phyloP scores from a whole-genome alignment of 2,797 vertebrate genomes.

The Melanotaenia nigrans region DNA sequence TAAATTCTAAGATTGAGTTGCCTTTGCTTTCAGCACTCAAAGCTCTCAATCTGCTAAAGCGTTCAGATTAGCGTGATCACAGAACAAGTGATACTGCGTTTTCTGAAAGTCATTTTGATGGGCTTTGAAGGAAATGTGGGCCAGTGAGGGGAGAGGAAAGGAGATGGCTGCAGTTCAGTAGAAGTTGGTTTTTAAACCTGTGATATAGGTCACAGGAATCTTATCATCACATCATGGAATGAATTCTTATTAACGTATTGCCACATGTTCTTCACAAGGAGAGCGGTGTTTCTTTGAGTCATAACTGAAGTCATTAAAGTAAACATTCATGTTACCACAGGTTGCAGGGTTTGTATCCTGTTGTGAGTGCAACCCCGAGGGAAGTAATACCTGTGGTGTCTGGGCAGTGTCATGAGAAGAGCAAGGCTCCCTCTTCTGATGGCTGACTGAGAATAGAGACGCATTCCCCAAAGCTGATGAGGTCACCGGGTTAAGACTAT shows the following conservation, averaged over 20 bases:
- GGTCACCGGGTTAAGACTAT: slow-evolving; percentile 82
- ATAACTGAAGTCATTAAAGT: slow-evolving; percentile 50
- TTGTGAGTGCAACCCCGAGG: slow-evolving; percentile 58
- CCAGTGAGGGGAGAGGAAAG: slow-evolving; percentile 50
- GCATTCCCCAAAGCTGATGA: slow-evolving; percentile 79
- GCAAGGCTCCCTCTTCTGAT: slow-evolving; percentile 62
- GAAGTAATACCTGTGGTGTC: slow-evolving; percentile 68
- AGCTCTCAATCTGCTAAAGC: slow-evolving; percentile 77
- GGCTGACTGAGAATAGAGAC: slow-evolving; percentile 69
- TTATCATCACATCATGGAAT: slow-evolving; percentile 1
- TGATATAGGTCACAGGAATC: slow-evolving; percentile 8
- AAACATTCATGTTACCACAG: slow-evolving; percentile 54
- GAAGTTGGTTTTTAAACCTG: slow-evolving; percentile 8
- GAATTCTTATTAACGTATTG: slow-evolving; percentile 14
- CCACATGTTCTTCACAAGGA: slow-evolving; percentile 9
- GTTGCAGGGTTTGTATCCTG: slow-evolving; percentile 55
- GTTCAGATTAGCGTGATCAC: slow-evolving; percentile 74
- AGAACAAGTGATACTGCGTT: slow-evolving; percentile 71
- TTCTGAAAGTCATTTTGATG: slow-evolving; percentile 65
- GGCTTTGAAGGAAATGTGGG: slow-evolving; percentile 68
- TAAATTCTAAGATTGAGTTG: slow-evolving; percentile 84
- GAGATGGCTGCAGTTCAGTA: slow-evolving; percentile 12
- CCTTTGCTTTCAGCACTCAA: slow-evolving; percentile 76
- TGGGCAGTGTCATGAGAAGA: slow-evolving; percentile 59
- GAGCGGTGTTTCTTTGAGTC: slow-evolving; percentile 9